These are phyloP conservation scores for Timema cristinae DNA, from an alignment of 2,888 invertebrate genomes.

Conservation along the genomic window DNA sequence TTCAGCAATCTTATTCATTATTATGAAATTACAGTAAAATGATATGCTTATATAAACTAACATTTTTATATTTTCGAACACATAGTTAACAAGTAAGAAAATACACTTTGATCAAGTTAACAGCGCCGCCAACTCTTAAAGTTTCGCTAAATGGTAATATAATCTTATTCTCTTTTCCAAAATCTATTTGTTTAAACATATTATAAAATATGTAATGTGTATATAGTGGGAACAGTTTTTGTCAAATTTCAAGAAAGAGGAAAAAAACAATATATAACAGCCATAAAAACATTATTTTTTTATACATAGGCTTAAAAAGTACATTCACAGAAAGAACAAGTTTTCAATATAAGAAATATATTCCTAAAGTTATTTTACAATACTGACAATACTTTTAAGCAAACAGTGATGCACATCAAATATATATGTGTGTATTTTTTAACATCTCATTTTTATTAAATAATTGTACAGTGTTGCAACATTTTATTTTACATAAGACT, in stretches of 20 bases:
- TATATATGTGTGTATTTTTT: slow-evolving; percentile 20
- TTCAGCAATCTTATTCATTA: no score
- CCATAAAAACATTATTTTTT: slow-evolving; percentile 23
- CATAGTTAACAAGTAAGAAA: slow-evolving; percentile 20
- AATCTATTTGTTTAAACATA: slow-evolving; percentile 25
- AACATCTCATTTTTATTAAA: slow-evolving; percentile 10
- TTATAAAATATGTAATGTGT: slow-evolving; percentile 30
- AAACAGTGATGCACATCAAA: slow-evolving; percentile 24
- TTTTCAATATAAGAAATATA: slow-evolving; percentile 22
- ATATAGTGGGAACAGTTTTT: slow-evolving; percentile 12
- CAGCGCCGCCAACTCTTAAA: neutral
- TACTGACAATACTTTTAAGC: slow-evolving; percentile 29
- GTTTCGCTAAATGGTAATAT: neutral
- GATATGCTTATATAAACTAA: no score
- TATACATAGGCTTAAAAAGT: slow-evolving; percentile 23
- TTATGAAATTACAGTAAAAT: no score
- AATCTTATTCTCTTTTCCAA: slow-evolving; percentile 23
- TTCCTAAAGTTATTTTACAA: slow-evolving; percentile 29
- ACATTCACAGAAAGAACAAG: slow-evolving; percentile 23
- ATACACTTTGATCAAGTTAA: slow-evolving; percentile 24
- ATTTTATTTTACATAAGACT: no score
- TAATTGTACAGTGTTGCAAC: slow-evolving; percentile 1
- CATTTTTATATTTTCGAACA: no score
- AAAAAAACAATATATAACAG: slow-evolving; percentile 9
- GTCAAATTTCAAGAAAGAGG: no score